Evolutionary conservation across 2,888 invertebrate genomes (phyloP).

Genomic region (Lacanobia oleracea): DNA sequence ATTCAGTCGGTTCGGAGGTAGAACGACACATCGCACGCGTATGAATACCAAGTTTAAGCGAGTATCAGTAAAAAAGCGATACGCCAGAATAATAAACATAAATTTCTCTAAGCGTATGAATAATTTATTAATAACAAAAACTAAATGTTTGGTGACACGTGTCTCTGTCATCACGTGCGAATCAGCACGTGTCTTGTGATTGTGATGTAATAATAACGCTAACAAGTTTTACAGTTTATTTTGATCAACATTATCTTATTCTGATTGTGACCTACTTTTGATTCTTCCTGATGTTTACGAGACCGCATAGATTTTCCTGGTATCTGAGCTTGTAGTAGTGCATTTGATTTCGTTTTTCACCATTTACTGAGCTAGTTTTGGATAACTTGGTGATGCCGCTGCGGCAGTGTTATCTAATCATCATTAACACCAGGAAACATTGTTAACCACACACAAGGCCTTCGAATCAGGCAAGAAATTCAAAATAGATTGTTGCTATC

Average conservation of each 20-base stretch:
- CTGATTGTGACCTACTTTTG: constrained; percentile 21
- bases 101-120: constrained; percentile 20
- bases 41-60: constrained; percentile 9
- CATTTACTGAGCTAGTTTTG: background rate
- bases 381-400: background rate
- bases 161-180: constrained; percentile 15
- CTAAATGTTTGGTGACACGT: constrained; percentile 32
- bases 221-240: constrained; percentile 35
- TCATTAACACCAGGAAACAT: constrained; percentile 22
- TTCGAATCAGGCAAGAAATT: constrained; percentile 44
- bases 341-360: background rate
- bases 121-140: constrained; percentile 39
- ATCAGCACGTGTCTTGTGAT: constrained; percentile 34
- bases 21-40: constrained; percentile 22
- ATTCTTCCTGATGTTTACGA: background rate
- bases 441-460: constrained; percentile 31
- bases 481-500: constrained; percentile 48
- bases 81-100: constrained; percentile 24
- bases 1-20: constrained; percentile 9
- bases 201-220: constrained; percentile 32
- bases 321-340: background rate
- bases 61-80: constrained; percentile 17
- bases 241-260: constrained; percentile 15
- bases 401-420: constrained; percentile 14
- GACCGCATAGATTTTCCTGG: background rate